Conservation (phyloP, 2,797 vertebrate species). For the Smutsia temminckii region DNA sequence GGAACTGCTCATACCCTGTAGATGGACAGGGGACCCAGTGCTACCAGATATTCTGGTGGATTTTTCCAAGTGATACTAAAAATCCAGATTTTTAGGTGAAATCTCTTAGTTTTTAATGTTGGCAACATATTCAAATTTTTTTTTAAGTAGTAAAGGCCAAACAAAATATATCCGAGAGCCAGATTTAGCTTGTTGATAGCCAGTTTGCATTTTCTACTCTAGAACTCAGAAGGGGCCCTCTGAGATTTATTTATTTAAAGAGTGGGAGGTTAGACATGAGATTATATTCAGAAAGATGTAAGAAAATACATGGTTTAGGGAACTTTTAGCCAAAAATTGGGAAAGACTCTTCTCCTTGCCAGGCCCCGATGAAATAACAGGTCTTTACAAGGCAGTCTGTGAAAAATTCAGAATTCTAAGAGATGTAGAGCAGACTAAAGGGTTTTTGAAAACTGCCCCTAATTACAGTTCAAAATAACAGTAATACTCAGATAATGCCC, state of each 20-base stretch:
- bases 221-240: background rate
- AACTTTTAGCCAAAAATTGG: background rate
- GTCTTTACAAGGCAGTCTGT: background rate
- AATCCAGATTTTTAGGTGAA: slow-evolving; percentile 6
- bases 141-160: background rate
- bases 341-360: background rate
- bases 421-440: background rate
- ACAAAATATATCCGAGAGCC: background rate
- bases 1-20: background rate
- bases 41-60: background rate
- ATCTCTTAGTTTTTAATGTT: background rate
- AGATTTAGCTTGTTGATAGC: background rate
- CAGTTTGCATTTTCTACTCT: background rate
- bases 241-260: background rate
- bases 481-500: background rate
- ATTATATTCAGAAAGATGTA: background rate
- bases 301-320: background rate
- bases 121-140: background rate
- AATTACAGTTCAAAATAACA: slow-evolving; percentile 12
- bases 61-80: background rate
- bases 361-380: background rate
- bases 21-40: background rate
- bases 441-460: background rate
- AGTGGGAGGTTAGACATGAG: background rate
- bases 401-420: background rate